Base-by-base conservation (phyloP, 2,888 invertebrate species). In the Drosophila ezoana region DNA sequence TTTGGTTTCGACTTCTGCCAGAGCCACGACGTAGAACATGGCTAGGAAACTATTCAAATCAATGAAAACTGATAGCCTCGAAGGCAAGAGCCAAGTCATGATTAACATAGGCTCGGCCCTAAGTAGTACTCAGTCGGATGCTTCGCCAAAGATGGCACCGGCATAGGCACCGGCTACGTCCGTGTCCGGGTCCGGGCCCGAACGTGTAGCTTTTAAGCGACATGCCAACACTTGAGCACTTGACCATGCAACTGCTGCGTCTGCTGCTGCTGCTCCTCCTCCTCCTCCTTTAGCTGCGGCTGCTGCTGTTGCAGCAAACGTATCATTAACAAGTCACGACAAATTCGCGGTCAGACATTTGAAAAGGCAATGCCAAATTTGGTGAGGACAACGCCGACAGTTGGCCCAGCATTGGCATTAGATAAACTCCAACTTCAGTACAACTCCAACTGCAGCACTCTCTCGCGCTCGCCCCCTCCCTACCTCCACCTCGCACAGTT, bases 291-390 rank as follows among this genome's bases (percentile, higher is more conserved):
- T 37, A 43, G 9, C 41, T 47, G 4, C 35, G 40, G 56, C 49
- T 45, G 35, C 14, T 35, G 38, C 38, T 58, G n/a, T 28, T 58
- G n/a, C 51, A 38, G 66, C 73, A 49, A 71, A 85, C 85, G 87
- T 89, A 86, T 90, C 90, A 90, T 90, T 90, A 90, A 89, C 90
- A 89, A 90, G 90, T 90, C 90, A 90, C 90, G 90, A 90, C 90
- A 90, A 90, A 90, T 90, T 90, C 90, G 79, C 84, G 68, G 57
- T 58, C 71, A 80, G 88, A 80, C 88, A 81, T 88, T 88, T 88
- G 89, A 78, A 79, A 70, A 83, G 72, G 65, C 76, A 78, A 83
- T 71, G 84, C 85, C 85, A 89, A 85, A 85, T 89, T 85, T 85
- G 89, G 85, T 67, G 62, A 70, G 81, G 76, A 71, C 84, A 75